Evolutionary conservation across 2,113 vertebrate species (phyloP).

Genomic region (Eptesicus fuscus): DNA sequence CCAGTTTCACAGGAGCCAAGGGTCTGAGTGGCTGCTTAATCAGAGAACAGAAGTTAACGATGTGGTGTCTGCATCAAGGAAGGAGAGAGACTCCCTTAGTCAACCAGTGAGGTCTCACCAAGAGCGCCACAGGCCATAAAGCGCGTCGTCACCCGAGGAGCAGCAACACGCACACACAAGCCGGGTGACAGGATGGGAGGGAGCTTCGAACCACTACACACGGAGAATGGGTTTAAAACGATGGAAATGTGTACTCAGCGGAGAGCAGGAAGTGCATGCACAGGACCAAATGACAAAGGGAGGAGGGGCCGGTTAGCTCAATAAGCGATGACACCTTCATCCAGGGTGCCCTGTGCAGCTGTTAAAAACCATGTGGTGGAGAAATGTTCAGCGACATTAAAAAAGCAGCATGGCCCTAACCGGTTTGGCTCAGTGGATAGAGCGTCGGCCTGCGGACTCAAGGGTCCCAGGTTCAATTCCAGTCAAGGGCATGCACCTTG

Average conservation of each 20-base stretch:
- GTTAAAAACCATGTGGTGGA: neutral
- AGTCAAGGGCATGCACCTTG: no score
- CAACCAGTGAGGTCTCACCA: neutral
- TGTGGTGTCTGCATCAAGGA: neutral
- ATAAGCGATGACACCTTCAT: accelerated
- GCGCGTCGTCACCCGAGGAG: neutral
- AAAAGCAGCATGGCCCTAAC: neutral
- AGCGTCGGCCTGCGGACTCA: no score
- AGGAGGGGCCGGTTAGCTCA: no score
- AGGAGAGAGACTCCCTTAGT: neutral
- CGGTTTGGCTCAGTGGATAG: no score
- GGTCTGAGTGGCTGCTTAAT: neutral
- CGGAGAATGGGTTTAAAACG: neutral
- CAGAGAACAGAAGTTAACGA: neutral
- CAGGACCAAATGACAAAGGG: neutral
- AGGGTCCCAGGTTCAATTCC: no score
- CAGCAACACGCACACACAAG: no score
- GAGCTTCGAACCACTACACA: neutral
- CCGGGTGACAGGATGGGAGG: neutral
- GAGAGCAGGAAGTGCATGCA: accelerated
- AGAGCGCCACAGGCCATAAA: neutral
- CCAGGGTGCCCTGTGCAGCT: neutral
- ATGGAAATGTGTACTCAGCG: accelerated
- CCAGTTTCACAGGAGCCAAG: neutral
- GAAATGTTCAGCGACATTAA: neutral